Percentiles rank a stretch among this genome's conserved stretches.
Conservation (phyloP, 2,888 invertebrate species). For the Temnothorax ravouxi region DNA sequence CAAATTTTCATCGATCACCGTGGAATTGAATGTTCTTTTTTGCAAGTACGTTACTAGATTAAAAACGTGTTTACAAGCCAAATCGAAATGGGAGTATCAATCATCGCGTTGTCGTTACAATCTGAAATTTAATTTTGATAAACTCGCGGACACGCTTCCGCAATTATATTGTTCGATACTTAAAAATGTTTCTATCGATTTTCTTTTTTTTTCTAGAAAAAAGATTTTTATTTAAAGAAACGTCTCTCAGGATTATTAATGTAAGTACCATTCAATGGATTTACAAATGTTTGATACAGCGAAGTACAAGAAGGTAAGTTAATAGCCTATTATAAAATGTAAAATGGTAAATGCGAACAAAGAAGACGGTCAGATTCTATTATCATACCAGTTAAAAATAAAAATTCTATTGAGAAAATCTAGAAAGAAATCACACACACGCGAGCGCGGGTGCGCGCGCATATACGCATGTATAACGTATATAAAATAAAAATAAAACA, state of each 20-base stretch:
- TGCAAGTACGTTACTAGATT: neutral
- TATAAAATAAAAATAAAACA: neutral
- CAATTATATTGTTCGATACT: neutral
- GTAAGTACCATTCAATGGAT: neutral
- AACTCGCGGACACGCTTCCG: neutral
- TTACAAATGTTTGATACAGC: neutral
- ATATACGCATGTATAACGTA: neutral
- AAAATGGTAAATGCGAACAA: neutral
- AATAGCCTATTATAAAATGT: neutral
- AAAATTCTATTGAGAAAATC: neutral
- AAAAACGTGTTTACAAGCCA: neutral
- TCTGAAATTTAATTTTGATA: slow-evolving; percentile 9
- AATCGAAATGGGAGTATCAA: neutral
- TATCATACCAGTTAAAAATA: neutral
- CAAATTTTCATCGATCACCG: slow-evolving; percentile 32
- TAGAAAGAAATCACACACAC: neutral
- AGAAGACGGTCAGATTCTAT: neutral
- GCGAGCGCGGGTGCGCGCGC: too few relatives aligned
- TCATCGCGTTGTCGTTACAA: neutral
- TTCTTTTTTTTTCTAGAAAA: neutral
- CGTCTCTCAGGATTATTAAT: neutral
- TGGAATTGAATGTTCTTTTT: slow-evolving; percentile 13
- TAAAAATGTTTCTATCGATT: neutral
- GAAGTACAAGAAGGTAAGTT: neutral
- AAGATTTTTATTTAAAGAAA: slow-evolving; percentile 20